phyloP scores from a whole-genome alignment of 1,140 invertebrate species.

The Paraescarpia echinospica region DNA sequence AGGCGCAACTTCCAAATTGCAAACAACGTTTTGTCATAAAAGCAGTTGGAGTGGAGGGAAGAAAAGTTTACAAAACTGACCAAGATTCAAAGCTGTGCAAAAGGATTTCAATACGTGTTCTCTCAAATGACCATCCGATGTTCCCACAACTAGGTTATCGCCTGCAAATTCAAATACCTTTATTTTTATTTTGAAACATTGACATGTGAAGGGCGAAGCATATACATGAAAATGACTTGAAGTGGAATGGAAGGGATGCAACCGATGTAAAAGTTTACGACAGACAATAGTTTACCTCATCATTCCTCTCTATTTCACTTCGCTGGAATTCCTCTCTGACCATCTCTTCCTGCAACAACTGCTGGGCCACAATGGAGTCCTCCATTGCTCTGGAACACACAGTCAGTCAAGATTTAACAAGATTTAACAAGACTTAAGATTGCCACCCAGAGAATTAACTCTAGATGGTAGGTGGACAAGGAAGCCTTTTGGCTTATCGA shows the following conservation, averaged over 20 bases:
- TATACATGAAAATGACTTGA: not conserved
- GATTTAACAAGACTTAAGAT: too few species aligned
- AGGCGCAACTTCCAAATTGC: too few species aligned
- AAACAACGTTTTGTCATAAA: too few species aligned
- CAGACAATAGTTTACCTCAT: constrained; percentile 44
- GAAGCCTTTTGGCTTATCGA: too few species aligned
- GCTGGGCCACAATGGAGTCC: constrained; percentile 63
- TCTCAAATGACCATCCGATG: not conserved
- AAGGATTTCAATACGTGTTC: too few species aligned
- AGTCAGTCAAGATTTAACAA: constrained; percentile 11
- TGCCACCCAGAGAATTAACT: too few species aligned
- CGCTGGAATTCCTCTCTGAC: constrained; percentile 38
- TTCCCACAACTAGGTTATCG: too few species aligned
- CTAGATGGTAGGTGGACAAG: too few species aligned
- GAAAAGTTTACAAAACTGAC: too few species aligned
- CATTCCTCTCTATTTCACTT: constrained; percentile 48
- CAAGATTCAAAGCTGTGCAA: too few species aligned
- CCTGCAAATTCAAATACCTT: not conserved
- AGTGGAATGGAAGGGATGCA: not conserved
- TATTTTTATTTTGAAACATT: not conserved
- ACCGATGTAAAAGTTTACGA: not conserved
- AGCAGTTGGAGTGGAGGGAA: too few species aligned
- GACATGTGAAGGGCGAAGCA: not conserved
- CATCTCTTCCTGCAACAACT: constrained; percentile 47
- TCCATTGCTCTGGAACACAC: constrained; percentile 66